Conservation (phyloP, 92 coral and sea anemone genomes). For the Palythoa grandiflora region DNA sequence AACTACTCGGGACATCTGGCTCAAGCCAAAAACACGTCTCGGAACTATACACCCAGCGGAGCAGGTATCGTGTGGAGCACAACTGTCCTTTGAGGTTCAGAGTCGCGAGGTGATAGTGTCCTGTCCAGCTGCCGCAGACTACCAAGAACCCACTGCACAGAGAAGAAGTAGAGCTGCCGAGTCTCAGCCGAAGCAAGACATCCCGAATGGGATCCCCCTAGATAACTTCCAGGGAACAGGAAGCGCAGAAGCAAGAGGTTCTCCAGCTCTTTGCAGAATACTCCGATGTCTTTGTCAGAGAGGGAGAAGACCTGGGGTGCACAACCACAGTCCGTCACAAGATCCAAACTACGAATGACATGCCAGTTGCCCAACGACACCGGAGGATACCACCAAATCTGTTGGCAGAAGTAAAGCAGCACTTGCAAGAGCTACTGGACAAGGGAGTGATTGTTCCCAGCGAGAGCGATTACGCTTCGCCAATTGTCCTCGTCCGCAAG, state of each 20-base stretch:
- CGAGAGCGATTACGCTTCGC: slow-evolving; percentile 68
- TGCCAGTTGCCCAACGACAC: slow-evolving; percentile 61
- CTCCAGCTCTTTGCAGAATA: slow-evolving; percentile 48
- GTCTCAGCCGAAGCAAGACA: slow-evolving; percentile 35
- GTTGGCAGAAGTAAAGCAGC: slow-evolving; percentile 63
- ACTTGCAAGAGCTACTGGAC: slow-evolving; percentile 58
- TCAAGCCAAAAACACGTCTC: slow-evolving; percentile 58
- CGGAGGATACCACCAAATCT: slow-evolving; percentile 60
- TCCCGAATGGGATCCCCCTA: slow-evolving; percentile 53
- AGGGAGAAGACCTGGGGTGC: slow-evolving; percentile 50
- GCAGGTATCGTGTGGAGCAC: slow-evolving; percentile 40
- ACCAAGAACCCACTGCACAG: slow-evolving; percentile 58
- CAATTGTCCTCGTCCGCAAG: slow-evolving; percentile 69
- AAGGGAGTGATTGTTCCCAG: slow-evolving; percentile 50
- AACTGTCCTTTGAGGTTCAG: slow-evolving; percentile 50
- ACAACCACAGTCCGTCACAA: slow-evolving; percentile 53
- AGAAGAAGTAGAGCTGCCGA: slow-evolving; percentile 18
- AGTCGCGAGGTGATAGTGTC: slow-evolving; percentile 71
- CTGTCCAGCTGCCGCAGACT: slow-evolving; percentile 47
- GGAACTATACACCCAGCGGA: slow-evolving; percentile 48
- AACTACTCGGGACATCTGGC: slow-evolving; percentile 51
- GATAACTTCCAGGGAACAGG: slow-evolving; percentile 64
- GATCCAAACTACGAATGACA: slow-evolving; percentile 52
- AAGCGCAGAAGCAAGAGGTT: slow-evolving; percentile 50
- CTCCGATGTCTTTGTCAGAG: slow-evolving; percentile 57